Evolutionary conservation across 2,797 vertebrate genomes (phyloP), one percentile per base, ranked within the genome.

Genomic region (Botia kubotai): DNA sequence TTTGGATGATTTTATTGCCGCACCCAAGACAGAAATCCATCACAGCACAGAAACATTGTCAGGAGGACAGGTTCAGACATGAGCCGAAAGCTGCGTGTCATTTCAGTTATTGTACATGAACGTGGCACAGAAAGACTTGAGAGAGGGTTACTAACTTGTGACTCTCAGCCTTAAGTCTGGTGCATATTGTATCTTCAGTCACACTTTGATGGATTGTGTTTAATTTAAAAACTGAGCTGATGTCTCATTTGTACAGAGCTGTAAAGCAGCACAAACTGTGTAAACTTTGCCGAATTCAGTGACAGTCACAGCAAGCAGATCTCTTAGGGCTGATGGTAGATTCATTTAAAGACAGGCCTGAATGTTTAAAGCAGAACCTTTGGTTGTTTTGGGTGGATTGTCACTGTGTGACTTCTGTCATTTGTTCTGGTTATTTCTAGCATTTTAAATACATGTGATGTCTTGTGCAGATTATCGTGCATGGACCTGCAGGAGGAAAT

Each of bases 381-480:
- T 36, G 33, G 11, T 0, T 60, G 11, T 60, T 60, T 10, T 58
- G 2, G 2, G 21, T 23, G 57, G 10, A 23, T 8, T 12, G 57
- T 2, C 5, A 4, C 21, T 60, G 58, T 0, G 4, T 62, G 13
- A 16, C 21, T 23, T 4, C 23, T 6, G 13, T 62, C 11, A 58
- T 6, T 3, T 13, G 8, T 13, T 60, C 12, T 26, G 58, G 11
- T 26, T 5, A 39, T 33, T 33, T 33, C 4, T 33, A 58, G 21
- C 10, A 62, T 36, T 26, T 26, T 43, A 12, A 19, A 26, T 2
- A 33, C 11, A 10, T 13, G 14, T 65, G 2, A 43, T 55, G 68
- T 58, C 69, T 19, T 6, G 8, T 78, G 17, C n/a, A 95, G 94
- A 89, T 84, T 93, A 91, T 81, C 92, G 88, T 60, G 82, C 87